phyloP scores from a whole-genome alignment of 1,140 invertebrate species.

The Drosophila neocordata region DNA sequence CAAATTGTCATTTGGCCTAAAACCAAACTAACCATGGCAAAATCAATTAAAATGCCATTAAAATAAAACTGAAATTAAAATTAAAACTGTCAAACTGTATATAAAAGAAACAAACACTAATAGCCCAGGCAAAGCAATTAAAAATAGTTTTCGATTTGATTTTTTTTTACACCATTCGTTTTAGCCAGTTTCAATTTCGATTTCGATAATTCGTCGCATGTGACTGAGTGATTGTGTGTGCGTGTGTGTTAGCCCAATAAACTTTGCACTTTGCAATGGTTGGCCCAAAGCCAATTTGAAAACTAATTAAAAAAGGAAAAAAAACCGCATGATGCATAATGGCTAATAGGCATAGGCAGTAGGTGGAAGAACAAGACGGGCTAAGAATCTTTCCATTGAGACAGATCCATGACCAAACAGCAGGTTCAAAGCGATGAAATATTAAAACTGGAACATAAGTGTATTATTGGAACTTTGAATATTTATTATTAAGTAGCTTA shows the following conservation, averaged over 20 bases:
- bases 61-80: constrained; percentile 55
- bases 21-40: constrained; percentile 22
- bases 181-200: constrained; percentile 61
- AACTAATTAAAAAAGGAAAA: neutral
- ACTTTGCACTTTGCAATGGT: constrained; percentile 25
- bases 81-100: constrained; percentile 49
- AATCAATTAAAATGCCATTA: constrained; percentile 58
- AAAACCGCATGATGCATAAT: neutral
- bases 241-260: constrained; percentile 1
- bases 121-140: constrained; percentile 49
- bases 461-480: no score
- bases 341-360: neutral
- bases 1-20: constrained; percentile 18
- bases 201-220: constrained; percentile 17
- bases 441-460: no score
- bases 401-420: neutral
- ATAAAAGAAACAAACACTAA: constrained; percentile 33
- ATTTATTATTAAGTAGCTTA: no score
- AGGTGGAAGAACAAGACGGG: neutral
- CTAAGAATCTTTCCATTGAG: neutral
- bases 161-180: constrained; percentile 27
- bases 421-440: neutral
- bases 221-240: neutral
- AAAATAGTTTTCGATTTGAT: constrained; percentile 46
- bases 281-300: constrained; percentile 13